These are phyloP conservation scores for Pithys albifrons DNA, from an alignment of 2,113 vertebrate genomes.

Conservation along the genomic window DNA sequence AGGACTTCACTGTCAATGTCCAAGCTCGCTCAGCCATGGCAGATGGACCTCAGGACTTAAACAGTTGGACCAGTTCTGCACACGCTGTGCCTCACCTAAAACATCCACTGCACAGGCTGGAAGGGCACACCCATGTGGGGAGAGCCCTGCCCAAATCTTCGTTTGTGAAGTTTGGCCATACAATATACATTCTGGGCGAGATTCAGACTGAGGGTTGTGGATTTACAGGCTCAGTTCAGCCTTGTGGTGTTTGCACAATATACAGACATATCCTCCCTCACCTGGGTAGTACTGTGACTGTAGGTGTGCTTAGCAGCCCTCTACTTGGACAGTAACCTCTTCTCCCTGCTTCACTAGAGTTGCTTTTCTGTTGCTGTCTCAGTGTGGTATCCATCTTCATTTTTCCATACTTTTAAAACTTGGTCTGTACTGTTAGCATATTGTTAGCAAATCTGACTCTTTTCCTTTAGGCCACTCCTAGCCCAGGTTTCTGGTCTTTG, in stretches of 20 bases:
- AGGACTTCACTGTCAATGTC: no score
- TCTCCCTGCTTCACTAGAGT: not conserved
- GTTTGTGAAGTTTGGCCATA: no score
- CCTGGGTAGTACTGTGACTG: not conserved
- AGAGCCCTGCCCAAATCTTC: no score
- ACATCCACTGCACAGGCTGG: no score
- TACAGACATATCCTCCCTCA: not conserved
- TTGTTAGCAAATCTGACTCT: not conserved
- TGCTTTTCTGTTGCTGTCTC: not conserved
- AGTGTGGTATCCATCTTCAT: not conserved
- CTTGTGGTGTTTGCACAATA: not conserved
- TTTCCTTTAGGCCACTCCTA: not conserved
- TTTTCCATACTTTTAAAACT: not conserved
- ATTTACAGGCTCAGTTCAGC: not conserved
- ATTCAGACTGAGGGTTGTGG: not conserved
- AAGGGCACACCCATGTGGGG: no score
- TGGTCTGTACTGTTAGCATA: not conserved
- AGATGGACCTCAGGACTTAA: no score
- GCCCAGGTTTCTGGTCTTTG: not conserved
- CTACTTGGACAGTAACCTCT: not conserved
- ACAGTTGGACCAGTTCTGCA: no score
- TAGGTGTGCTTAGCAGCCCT: not conserved
- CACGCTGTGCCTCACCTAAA: no score
- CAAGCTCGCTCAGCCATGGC: no score
- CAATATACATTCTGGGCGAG: not conserved